These are phyloP conservation scores for Fissipunctia ypsillon DNA, from an alignment of 2,888 invertebrate genomes.

Conservation along the genomic window DNA sequence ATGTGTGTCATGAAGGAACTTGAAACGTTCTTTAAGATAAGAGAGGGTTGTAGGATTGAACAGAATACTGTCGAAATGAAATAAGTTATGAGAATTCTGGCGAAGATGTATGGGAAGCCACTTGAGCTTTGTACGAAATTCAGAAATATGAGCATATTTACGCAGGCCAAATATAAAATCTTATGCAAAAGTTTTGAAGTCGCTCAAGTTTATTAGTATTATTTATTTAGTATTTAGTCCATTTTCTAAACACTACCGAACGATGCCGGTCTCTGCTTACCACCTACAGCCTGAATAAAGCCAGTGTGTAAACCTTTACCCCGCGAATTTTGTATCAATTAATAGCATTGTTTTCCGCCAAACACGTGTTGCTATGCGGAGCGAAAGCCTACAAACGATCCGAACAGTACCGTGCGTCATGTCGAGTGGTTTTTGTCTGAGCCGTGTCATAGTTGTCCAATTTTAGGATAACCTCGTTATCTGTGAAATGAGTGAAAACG, in stretches of 20 bases:
- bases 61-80: no score
- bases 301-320: neutral
- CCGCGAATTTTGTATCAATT: conserved; percentile 4
- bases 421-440: conserved; percentile 13
- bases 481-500: neutral
- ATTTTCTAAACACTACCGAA: neutral
- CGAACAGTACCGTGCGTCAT: conserved; percentile 2
- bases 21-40: no score
- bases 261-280: neutral
- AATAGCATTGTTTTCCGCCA: conserved; percentile 12
- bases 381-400: conserved; percentile 36
- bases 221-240: no score
- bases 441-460: conserved; percentile 11
- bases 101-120: no score
- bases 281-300: neutral
- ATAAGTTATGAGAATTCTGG: no score
- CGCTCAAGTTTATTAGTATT: no score
- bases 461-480: neutral
- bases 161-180: no score
- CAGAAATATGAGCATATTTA: no score
- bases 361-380: conserved; percentile 9
- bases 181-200: no score
- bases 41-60: no score
- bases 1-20: no score
- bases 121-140: no score